Percentiles rank a stretch among this genome's conserved stretches.
phyloP scores from a whole-genome alignment of 2,113 vertebrate genomes.

The Cariama cristata region DNA sequence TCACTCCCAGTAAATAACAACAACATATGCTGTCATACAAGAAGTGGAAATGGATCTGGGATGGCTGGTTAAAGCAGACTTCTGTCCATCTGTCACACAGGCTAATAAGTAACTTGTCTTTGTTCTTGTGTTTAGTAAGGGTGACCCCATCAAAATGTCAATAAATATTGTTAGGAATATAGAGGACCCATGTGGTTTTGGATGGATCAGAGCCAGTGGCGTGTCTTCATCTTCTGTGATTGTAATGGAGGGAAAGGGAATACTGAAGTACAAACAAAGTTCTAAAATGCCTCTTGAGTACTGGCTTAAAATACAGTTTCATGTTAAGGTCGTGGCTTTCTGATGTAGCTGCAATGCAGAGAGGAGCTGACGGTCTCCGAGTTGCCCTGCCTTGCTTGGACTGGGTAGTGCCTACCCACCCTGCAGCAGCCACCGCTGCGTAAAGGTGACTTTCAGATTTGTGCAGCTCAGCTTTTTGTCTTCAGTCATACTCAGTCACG shows the following conservation, averaged over 20 bases:
- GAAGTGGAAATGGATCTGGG: constrained; percentile 23
- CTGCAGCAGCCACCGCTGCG: background rate
- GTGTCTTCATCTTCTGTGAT: background rate
- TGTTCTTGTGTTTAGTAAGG: background rate
- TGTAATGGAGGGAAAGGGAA: background rate
- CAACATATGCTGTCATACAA: background rate
- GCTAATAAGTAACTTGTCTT: background rate
- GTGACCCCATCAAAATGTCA: background rate
- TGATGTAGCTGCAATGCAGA: background rate
- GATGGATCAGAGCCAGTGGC: background rate
- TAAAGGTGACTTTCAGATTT: background rate
- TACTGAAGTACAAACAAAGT: background rate
- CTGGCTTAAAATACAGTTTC: background rate
- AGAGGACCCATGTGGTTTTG: background rate
- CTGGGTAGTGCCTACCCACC: background rate
- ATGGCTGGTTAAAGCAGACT: constrained; percentile 12
- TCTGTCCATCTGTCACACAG: constrained; percentile 33
- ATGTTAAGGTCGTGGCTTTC: background rate
- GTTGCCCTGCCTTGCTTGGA: background rate
- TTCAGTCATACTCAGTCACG: fast-evolving
- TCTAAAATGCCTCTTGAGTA: background rate
- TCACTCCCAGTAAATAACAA: background rate
- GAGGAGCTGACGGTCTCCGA: fast-evolving
- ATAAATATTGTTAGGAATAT: background rate
- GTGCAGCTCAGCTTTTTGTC: background rate